Base-by-base conservation (phyloP, 2,888 invertebrate species). In the Adelphocoris suturalis region DNA sequence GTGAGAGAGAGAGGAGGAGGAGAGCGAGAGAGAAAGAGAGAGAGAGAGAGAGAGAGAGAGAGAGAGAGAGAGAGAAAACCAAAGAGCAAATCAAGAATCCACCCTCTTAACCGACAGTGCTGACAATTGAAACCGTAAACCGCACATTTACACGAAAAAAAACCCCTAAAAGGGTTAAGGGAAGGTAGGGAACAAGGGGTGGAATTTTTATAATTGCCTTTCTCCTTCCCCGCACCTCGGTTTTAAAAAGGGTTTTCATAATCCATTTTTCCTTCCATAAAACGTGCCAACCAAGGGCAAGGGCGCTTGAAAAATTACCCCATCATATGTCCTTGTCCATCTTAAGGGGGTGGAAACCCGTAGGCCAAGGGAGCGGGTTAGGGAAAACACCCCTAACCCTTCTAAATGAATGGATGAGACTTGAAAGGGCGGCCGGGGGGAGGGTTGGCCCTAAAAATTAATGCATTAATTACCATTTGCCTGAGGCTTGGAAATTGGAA, bases 391-490 rank as follows among this genome's bases (percentile, higher is more conserved):
- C 89, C 81, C 61, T 89, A 47, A 57, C 55, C 86, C 57, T 68
- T 82, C 68, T 61, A 90, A 90, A 91, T 91, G 91, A 91, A 91
- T 90, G 91, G 90, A 91, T 90, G 91, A 89, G 87, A 68, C 89
- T 90, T 89, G 90, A 86, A 48, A 78, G 47, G 47, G 19, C 28
- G 76, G 11, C 46, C 3, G 9, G 28, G 78, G 84, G 55, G 61
- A 52, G 88, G 86, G 76, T 68, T 1, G 47, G 81, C 61, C 68
- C 91, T 90, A 91, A 92, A 92, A 92, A 92, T 92, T 92, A 92
- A 92, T 92, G 92, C 92, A 92, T 92, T 92, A 92, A 92, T 92
- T 92, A 92, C 92, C 92, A 92, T 92, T 92, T 91, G 89, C 90
- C 89, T 84, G 89, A 84, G 89, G 90, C 86, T 78, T 57, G 89